phyloP scores from a whole-genome alignment of 2,113 vertebrate species.

The Planiliza haematocheilus region DNA sequence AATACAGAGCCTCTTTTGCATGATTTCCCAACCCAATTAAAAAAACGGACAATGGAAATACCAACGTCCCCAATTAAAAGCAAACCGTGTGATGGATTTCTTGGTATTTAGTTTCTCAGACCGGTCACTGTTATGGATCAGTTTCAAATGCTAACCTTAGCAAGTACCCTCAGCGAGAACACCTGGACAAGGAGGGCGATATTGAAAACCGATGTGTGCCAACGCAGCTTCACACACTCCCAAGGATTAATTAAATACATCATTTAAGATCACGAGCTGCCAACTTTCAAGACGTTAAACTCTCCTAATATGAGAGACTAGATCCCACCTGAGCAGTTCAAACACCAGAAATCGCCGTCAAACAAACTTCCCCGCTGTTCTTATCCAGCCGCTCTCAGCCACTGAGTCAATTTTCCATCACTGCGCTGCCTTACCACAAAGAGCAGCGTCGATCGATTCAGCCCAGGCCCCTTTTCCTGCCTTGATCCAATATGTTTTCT shows the following conservation, averaged over 20 bases:
- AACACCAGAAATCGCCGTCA: constrained; percentile 47
- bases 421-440: constrained; percentile 51
- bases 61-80: too few relatives aligned
- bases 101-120: too few relatives aligned
- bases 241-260: not conserved
- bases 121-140: too few relatives aligned
- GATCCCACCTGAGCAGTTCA: constrained; percentile 20
- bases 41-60: too few relatives aligned
- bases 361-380: constrained; percentile 25
- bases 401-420: constrained; percentile 53
- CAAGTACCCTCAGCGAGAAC: not conserved
- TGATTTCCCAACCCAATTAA: too few relatives aligned
- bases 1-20: too few relatives aligned
- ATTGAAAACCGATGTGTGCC: not conserved
- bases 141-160: too few relatives aligned
- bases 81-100: too few relatives aligned
- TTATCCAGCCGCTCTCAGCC: constrained; percentile 30
- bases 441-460: constrained; percentile 51
- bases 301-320: not conserved
- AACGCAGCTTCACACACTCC: not conserved
- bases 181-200: too few relatives aligned
- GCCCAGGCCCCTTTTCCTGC: constrained; percentile 22
- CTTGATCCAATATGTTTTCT: constrained; percentile 59
- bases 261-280: constrained; percentile 1
- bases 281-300: constrained; percentile 7